phyloP scores from a whole-genome alignment of 2,888 invertebrate species.

The Meliscaeva auricollis region DNA sequence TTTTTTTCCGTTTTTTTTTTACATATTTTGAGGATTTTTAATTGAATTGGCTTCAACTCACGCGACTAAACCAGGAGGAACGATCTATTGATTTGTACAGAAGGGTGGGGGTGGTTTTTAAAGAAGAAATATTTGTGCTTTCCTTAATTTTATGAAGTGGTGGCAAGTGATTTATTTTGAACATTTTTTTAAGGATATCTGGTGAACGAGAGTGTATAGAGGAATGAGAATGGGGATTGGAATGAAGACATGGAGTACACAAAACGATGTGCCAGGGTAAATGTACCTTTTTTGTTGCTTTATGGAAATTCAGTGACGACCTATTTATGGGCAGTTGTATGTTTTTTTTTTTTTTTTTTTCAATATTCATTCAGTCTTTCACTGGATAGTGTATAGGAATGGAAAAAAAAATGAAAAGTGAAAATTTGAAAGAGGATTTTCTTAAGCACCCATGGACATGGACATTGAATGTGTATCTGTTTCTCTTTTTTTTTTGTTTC shows the following conservation, averaged over 20 bases:
- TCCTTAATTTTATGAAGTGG: conserved; percentile 62
- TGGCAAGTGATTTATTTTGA: conserved; percentile 68
- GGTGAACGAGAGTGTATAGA: background rate
- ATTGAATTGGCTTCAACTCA: conserved; percentile 43
- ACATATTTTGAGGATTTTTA: conserved; percentile 53
- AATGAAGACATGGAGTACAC: background rate
- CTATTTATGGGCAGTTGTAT: conserved; percentile 56
- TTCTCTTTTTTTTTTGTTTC: background rate
- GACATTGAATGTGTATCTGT: background rate
- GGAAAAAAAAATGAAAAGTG: conserved; percentile 19
- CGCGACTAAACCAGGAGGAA: conserved; percentile 16
- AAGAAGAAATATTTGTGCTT: conserved; percentile 30
- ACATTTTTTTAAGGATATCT: conserved; percentile 53
- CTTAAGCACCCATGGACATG: background rate
- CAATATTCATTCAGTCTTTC: background rate
- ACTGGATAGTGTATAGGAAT: background rate
- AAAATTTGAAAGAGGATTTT: conserved; percentile 49
- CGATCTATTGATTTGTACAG: conserved; percentile 44
- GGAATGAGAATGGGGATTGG: background rate
- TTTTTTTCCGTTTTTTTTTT: conserved; percentile 18
- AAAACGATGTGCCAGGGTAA: conserved; percentile 7
- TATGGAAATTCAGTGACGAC: conserved; percentile 50
- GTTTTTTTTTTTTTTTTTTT: background rate
- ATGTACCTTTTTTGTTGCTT: conserved; percentile 48
- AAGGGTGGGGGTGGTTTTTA: background rate